Base-by-base conservation (phyloP, 2,888 invertebrate species). In the Limnephilus lunatus region DNA sequence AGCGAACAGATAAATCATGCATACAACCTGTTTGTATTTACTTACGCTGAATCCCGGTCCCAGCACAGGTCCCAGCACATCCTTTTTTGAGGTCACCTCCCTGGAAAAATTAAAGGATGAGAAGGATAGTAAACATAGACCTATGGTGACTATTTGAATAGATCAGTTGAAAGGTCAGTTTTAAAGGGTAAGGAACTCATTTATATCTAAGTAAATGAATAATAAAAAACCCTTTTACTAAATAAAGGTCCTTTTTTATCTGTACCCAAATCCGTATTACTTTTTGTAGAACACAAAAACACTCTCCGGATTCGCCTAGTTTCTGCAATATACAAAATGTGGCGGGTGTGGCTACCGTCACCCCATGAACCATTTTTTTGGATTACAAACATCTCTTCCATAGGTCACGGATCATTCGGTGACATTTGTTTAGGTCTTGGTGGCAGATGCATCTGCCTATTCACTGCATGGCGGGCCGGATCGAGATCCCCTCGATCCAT, bases 41-140 rank as follows among this genome's bases (percentile, higher is more conserved):
- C 90, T 90, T 83, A 90, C 90, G 90, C 53, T 90, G 82, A 83
- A 83, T 48, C 31, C 53, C 48, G 4, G 82, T 83, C 25, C 83
- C 90, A 53, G 48, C 3, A 48, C 90, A 90, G 15, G 31, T 35
- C 35, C 35, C 35, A 35, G 35, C 12, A 48, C 90, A 90, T 7
- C 90, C 90, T 48, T 90, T 90, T 90, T 82, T 82, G 25, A 90
- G 83, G 83, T 90, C 90, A 32, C 32, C 15, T 44, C 90, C 90
- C 90, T 90, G 83, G 25, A 90, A 90, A 35, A 39, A 86, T 44
- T 44, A 85, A 85, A 39, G 3, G 25, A 83, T 82, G 31, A 83
- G 82, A 83, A 32, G 82, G 30, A 19, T 15, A 7, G 12, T 12
- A 83, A 32, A 32, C 11, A 35, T 5, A 31, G 82, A 83, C 25